These are phyloP conservation scores for Fulmarus glacialis DNA, from an alignment of 2,113 vertebrate species.

Conservation along the genomic window DNA sequence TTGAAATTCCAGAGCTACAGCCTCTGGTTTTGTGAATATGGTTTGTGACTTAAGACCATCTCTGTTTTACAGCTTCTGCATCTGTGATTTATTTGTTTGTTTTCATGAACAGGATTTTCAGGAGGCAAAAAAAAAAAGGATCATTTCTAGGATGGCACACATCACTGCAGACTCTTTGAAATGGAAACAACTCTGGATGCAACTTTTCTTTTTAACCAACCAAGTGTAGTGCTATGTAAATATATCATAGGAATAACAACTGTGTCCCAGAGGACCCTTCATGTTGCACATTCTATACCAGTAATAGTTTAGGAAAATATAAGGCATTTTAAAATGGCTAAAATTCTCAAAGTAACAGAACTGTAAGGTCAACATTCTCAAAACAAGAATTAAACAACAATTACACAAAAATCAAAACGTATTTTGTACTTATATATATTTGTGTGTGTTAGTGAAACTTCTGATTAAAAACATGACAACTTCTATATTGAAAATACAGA, in stretches of 20 bases:
- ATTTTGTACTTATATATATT: neutral
- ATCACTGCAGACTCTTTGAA: neutral
- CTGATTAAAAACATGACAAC: neutral
- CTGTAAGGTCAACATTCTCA: neutral
- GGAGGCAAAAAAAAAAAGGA: neutral
- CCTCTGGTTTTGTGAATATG: neutral
- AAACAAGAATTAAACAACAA: neutral
- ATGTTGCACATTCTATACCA: neutral
- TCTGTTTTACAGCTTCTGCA: neutral
- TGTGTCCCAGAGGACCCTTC: neutral
- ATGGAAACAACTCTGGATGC: neutral
- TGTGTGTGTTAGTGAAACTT: neutral
- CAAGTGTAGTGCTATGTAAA: neutral
- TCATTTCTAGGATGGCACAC: neutral
- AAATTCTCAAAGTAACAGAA: neutral
- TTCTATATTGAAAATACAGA: neutral
- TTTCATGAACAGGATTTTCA: neutral
- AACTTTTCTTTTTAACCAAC: neutral
- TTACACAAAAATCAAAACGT: neutral
- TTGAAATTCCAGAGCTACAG: neutral
- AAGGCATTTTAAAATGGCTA: neutral
- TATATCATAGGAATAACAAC: neutral
- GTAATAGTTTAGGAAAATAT: neutral
- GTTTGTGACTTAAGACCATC: neutral
- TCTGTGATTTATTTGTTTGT: neutral